Base-by-base conservation (phyloP, 53 echinoderm and acorn worm genomes). In the Astropecten irregularis region DNA sequence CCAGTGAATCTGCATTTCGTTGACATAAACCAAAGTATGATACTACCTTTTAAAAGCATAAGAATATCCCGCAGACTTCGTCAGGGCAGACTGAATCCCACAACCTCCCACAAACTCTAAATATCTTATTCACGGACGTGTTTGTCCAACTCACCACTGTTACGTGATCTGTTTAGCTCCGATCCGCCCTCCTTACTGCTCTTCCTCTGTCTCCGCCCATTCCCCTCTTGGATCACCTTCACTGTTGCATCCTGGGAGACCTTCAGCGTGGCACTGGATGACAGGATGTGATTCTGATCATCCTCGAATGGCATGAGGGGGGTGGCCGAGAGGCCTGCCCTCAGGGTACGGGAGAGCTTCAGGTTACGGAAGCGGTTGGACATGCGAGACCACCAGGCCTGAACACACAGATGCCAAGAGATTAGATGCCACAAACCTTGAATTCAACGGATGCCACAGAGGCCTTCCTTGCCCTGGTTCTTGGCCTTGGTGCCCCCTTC, bases 301-400 rank as follows among this genome's bases (percentile, higher is more conserved):
- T 93, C 93, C 31, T 93, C 86, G 49, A 96, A 93, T 21, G 96
- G 96, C 32, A 72, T 86, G 2, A 96, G 93, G 60, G 79, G 88
- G 16, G 91, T 89, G 47, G 86, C 70, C 0, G 83, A 84, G 6
- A 95, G 79, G 21, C 93, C 86, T 16, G 73, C 89, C 49, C 91
- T 68, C 36, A 96, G 46, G 5, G 96, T 96, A 20, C 96, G 88
- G 2, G 93, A 87, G 26, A 96, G 83, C 61, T 96, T 96, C 49
- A 96, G 85, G 70, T 96, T 96, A 26, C 89, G 96, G 84, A 96
- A 96, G 0, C 96, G 89, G 59, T 96, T 96, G 60, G 96, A 96
- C 91, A 96, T 91, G 39, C 96, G 83, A 28, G 93, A 93, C 96
- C 96, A 96, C 96, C 96, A 96, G 3, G 93, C 89, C 96, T 96